These are phyloP conservation scores for Baccha elongata DNA, from an alignment of 2,888 invertebrate species.

Conservation along the genomic window DNA sequence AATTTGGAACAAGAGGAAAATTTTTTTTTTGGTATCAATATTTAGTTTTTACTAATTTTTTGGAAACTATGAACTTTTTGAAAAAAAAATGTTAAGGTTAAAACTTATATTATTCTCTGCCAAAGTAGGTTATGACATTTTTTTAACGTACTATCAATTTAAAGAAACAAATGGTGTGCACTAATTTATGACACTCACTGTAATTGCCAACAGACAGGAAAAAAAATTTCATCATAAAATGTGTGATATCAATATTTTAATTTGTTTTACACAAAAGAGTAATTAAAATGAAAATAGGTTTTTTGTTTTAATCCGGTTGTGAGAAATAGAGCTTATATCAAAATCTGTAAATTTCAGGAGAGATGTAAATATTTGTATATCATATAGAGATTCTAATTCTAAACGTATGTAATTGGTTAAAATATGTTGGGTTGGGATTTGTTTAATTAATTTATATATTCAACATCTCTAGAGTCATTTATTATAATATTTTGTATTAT, in stretches of 20 bases:
- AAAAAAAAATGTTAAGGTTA: no score
- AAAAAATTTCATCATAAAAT: not conserved
- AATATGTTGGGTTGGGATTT: conserved; percentile 33
- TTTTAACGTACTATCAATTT: no score
- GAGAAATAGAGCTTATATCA: not conserved
- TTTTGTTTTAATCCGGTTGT: not conserved
- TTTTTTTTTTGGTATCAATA: no score
- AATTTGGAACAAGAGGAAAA: no score
- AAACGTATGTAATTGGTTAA: conserved; percentile 19
- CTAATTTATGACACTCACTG: no score
- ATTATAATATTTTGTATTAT: not conserved
- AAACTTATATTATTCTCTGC: no score
- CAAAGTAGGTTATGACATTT: no score
- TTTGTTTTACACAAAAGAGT: not conserved
- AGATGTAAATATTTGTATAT: not conserved
- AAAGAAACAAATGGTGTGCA: not conserved
- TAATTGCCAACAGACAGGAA: no score
- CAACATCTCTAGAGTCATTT: not conserved
- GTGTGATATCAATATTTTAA: conserved; percentile 10
- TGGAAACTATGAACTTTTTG: no score
- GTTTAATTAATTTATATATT: conserved; percentile 31
- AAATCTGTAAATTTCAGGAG: no score
- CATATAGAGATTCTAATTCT: conserved; percentile 15
- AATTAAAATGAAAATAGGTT: conserved; percentile 28
- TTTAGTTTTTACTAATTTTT: no score